Conservation (phyloP, 2,888 invertebrate species). For the Rhingia rostrata region DNA sequence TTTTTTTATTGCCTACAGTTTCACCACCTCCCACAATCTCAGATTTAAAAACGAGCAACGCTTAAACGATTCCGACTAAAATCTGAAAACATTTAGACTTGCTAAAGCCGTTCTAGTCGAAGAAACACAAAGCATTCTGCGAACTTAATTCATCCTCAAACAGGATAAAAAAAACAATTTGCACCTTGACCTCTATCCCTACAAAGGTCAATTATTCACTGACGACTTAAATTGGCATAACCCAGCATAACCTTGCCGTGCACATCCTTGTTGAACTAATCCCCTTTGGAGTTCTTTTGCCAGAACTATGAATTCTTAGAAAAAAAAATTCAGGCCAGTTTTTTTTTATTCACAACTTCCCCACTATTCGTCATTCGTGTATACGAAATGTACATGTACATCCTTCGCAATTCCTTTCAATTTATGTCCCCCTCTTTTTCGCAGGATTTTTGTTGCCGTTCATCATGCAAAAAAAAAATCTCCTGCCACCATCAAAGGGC, state of each 20-base stretch:
- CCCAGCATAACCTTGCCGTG: not conserved
- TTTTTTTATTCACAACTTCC: not conserved
- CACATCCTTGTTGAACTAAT: not conserved
- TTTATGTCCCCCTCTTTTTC: constrained; percentile 32
- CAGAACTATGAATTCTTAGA: not conserved
- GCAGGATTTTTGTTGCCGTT: constrained; percentile 25
- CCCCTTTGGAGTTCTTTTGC: not conserved
- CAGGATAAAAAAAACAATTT: not conserved
- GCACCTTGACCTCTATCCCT: not conserved
- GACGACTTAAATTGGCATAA: constrained; percentile 22
- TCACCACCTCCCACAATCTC: too few species aligned
- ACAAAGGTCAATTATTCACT: not conserved
- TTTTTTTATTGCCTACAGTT: too few species aligned
- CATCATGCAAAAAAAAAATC: not conserved
- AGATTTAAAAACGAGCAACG: too few species aligned
- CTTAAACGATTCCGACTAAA: too few species aligned
- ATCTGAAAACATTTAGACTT: too few species aligned
- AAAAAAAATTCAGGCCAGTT: constrained; percentile 31
- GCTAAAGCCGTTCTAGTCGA: too few species aligned
- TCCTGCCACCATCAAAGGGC: constrained; percentile 37
- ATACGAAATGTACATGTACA: constrained; percentile 36
- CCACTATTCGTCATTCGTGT: constrained; percentile 1
- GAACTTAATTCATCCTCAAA: not conserved
- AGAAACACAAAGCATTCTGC: not conserved
- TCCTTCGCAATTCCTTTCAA: constrained; percentile 53